Percentiles rank a stretch among this genome's conserved stretches.
Evolutionary conservation across 2,113 vertebrate species (phyloP).

Genomic region (Chunga burmeisteri): DNA sequence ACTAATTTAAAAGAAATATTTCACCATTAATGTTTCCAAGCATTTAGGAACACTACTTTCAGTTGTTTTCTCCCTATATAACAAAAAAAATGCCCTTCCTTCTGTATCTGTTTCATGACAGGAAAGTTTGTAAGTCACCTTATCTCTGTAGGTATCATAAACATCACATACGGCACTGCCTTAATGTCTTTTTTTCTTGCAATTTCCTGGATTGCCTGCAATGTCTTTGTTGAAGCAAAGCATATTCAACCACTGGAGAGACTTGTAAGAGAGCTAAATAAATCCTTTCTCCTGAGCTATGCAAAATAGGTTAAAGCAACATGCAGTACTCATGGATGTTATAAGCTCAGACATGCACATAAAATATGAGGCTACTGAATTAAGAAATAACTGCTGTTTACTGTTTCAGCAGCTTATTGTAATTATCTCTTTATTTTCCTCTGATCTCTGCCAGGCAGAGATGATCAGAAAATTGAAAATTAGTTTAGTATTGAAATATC

Average conservation of each 20-base stretch:
- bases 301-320: constrained; percentile 38
- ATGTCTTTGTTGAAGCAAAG: constrained; percentile 3
- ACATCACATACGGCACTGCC: not conserved
- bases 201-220: constrained; percentile 42
- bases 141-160: constrained; percentile 23
- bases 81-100: not conserved
- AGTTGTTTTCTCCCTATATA: not conserved
- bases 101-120: not conserved
- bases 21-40: not conserved
- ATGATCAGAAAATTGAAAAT: constrained; percentile 19
- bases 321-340: not conserved
- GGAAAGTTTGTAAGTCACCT: not conserved
- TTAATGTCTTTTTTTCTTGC: not conserved
- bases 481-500: not conserved
- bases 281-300: constrained; percentile 28
- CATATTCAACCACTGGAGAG: not conserved
- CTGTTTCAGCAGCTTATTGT: constrained; percentile 19
- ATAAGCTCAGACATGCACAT: not conserved
- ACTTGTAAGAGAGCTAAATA: constrained; percentile 13
- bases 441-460: not conserved
- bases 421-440: constrained; percentile 5
- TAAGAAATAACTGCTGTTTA: not conserved
- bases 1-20: not conserved
- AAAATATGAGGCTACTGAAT: constrained; percentile 20
- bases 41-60: not conserved